Base-by-base conservation (phyloP, 2,888 invertebrate genomes). In the Drosophila mercatorum region DNA sequence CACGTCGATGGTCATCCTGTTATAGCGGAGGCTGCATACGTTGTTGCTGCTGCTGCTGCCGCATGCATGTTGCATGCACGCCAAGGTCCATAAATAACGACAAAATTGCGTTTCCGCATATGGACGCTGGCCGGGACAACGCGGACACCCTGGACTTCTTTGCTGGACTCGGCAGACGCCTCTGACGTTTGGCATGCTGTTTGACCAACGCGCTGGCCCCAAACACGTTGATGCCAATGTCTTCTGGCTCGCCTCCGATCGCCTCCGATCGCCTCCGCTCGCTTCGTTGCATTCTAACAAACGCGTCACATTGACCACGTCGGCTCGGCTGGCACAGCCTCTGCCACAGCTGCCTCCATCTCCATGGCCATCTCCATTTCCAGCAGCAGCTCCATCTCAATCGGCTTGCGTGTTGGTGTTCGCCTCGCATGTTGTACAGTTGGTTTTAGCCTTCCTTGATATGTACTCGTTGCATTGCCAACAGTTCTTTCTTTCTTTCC, bases 51-150 rank as follows among this genome's bases (percentile, higher is more conserved):
- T 28, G 58, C 28, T 53, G 47, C 56, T 46, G 66, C 5, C 8
- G 28, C 10, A 65, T 70, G 82, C 87, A 85, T 91, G 84, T 89
- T 87, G 88, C 89, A 88, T 89, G 73, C 74, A 78, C 83, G 82
- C 85, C 81, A 83, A 86, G 85, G 85, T 86, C 91, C 89, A 91
- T 91, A 91, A 91, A 91, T 91, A 91, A 91, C 90, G 91, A 90
- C 90, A 89, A 91, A 91, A 91, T 91, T 90, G 90, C 90, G 90
- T 91, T 91, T 91, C 91, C 91, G 91, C 85, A 89, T 91, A 87
- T 86, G 88, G 75, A 53, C 78, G 70, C 34, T 44, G 73, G 40
- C 17, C 40, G 40, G 62, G 60, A 66, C 59, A 41, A 38, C 14
- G 12, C 12, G 44, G 53, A 60, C 71, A 8, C 38, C 5, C 34